Evolutionary conservation across 2,113 vertebrate genomes (phyloP), one percentile per base, ranked within the genome.

Genomic region (Limanda limanda): DNA sequence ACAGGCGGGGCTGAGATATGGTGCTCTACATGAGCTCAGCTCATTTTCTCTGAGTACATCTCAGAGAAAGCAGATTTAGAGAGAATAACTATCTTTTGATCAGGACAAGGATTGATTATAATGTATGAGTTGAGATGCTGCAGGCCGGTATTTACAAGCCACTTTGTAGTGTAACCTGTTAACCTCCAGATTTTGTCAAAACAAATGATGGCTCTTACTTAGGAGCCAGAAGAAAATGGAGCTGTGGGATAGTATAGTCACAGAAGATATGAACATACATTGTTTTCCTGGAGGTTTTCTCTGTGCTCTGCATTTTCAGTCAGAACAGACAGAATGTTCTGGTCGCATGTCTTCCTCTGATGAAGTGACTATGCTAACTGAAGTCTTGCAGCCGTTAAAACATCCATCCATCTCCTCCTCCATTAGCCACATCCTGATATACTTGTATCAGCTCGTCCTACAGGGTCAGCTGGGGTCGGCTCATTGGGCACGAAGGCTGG

Each of bases 61-160:
- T 51, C 47, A 51, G 15, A 51, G 47, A 18, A 78, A 35, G 56
- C 56, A 47, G 24, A 64, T 52, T 69, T 51, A 12, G 40, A 42
- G 40, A 42, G 40, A 42, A 3, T 55, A 56, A n/a, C n/a, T 1
- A 2, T 25, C 55, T 71, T 71, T 67, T 55, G 74, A 82, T 58
- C 51, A 25, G 21, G 63, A 2, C 0, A 3, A 11, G 18, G 18
- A 40, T 62, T 40, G 15, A 58, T 69, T 72, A 13, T 24, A 48
- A 37, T 8, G 42, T 3, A 8, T 8, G 5, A 11, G 13, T 23
- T 5, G 42, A 67, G 58, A 42, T 6, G 1, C n/a, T n/a, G 37
- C 31, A 7, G 31, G 6, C 31, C 6, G 31, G 31, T 31, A 31
- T 31, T 31, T 31, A 31, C 31, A 31, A 7, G 31, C 31, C 31